Evolutionary conservation across 2,888 invertebrate genomes (phyloP).

Genomic region (Odontothrips loti): DNA sequence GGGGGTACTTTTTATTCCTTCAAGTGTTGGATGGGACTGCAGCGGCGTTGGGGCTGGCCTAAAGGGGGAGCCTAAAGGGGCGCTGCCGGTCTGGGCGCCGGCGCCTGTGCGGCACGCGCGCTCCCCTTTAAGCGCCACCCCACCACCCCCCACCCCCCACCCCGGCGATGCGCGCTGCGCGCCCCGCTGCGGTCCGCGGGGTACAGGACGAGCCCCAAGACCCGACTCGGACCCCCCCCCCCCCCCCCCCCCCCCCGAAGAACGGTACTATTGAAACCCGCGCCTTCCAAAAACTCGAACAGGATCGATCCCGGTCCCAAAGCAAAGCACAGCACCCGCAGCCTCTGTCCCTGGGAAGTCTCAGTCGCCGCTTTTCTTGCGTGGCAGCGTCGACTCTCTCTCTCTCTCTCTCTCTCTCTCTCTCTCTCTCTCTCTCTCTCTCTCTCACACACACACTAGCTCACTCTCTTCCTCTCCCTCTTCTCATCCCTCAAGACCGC

Average conservation of each 20-base stretch:
- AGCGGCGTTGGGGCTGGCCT: not conserved
- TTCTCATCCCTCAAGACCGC: not conserved
- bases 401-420: too few relatives aligned
- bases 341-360: too few relatives aligned
- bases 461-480: not conserved
- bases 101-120: not conserved
- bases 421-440: too few relatives aligned
- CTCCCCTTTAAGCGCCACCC: conserved; percentile 1
- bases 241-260: not conserved
- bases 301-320: too few relatives aligned
- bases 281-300: too few relatives aligned
- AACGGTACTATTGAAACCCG: too few relatives aligned
- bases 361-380: too few relatives aligned
- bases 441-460: too few relatives aligned
- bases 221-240: not conserved
- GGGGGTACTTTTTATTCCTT: conserved; percentile 17
- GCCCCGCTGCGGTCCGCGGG: too few relatives aligned
- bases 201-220: not conserved
- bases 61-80: not conserved
- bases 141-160: not conserved
- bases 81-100: not conserved
- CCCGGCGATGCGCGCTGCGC: not conserved
- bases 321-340: too few relatives aligned
- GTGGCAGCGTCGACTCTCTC: too few relatives aligned
- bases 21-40: not conserved